Evolutionary conservation across 2,113 vertebrate genomes (phyloP), one percentile per base, ranked within the genome.

Genomic region (Sinocyclocheilus maitianheensis): DNA sequence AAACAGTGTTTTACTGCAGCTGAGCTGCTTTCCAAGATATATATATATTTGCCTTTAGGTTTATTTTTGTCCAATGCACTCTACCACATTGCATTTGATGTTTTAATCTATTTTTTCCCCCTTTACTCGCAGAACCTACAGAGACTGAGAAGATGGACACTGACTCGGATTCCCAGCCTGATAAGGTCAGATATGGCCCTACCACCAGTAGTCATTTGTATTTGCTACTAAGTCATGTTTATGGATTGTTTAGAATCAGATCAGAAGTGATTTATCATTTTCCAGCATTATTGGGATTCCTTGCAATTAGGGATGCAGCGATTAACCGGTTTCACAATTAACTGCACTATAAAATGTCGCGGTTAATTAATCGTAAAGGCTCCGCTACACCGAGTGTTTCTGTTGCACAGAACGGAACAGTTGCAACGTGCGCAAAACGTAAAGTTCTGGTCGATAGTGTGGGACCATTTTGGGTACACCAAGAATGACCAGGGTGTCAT

Each of bases 81-180:
- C 7, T 18, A 26, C 3, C 55, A 62, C 7, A 2, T 51, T 10
- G 9, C 7, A 16, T 62, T 43, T 48, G 16, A n/a, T n/a, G 1
- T 80, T 65, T 46, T 55, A 18, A 51, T 46, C 0, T 3, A 37
- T 75, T 9, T 18, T 48, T 81, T 26, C 65, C 16, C 46, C 12
- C 55, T 53, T 53, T 13, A n/a, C 24, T 84, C 75, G 63, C 90
- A 95, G 96, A 98, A 92, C 90, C 93, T 9, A 43, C 95, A 74
- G 97, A 99, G 90, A 92, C 97, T 0, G 98, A 99, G 87, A 99
- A 99, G 91, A 96, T 97, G 95, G 98, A 99, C 85, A 94, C 96
- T 0, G 97, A 99, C 83, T 34, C 95, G 0, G 97, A 99, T 83
- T 95, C 96, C 78, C 96, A 96, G 88, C 86, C 95, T 2, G 97